These are phyloP conservation scores for Perdita meconis DNA, from an alignment of 2,888 invertebrate genomes.

Conservation along the genomic window DNA sequence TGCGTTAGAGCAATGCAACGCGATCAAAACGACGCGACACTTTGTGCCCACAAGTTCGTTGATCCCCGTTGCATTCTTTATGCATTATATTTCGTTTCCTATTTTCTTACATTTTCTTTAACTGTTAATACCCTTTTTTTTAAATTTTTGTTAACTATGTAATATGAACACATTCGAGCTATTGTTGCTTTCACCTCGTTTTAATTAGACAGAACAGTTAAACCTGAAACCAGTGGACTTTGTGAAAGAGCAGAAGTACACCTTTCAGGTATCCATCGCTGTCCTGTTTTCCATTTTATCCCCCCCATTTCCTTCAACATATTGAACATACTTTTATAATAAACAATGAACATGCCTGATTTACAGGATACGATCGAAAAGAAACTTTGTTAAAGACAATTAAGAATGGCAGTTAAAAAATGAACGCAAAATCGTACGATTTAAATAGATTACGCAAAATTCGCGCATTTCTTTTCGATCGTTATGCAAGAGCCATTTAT, in stretches of 20 bases:
- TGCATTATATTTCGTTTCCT: slow-evolving; percentile 50
- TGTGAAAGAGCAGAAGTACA: slow-evolving; percentile 63
- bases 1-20: slow-evolving; percentile 31
- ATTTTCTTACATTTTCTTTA: slow-evolving; percentile 21
- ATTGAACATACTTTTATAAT: slow-evolving; percentile 62
- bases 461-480: slow-evolving; percentile 63
- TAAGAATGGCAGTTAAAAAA: slow-evolving; percentile 29
- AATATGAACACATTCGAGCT: slow-evolving; percentile 80
- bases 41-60: slow-evolving; percentile 25
- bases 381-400: slow-evolving; percentile 6
- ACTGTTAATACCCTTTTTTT: slow-evolving; percentile 66
- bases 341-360: slow-evolving; percentile 51
- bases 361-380: slow-evolving; percentile 49
- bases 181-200: slow-evolving; percentile 74
- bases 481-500: slow-evolving; percentile 56
- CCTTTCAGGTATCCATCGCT: slow-evolving; percentile 37
- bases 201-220: slow-evolving; percentile 68
- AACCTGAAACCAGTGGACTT: slow-evolving; percentile 69
- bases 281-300: slow-evolving; percentile 37
- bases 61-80: slow-evolving; percentile 45
- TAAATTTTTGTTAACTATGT: slow-evolving; percentile 65
- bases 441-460: neutral
- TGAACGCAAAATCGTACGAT: neutral
- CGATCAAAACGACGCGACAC: slow-evolving; percentile 25
- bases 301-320: slow-evolving; percentile 22